Evolutionary conservation across 2,888 invertebrate genomes (phyloP).

Genomic region (Drosophila multiciliata): DNA sequence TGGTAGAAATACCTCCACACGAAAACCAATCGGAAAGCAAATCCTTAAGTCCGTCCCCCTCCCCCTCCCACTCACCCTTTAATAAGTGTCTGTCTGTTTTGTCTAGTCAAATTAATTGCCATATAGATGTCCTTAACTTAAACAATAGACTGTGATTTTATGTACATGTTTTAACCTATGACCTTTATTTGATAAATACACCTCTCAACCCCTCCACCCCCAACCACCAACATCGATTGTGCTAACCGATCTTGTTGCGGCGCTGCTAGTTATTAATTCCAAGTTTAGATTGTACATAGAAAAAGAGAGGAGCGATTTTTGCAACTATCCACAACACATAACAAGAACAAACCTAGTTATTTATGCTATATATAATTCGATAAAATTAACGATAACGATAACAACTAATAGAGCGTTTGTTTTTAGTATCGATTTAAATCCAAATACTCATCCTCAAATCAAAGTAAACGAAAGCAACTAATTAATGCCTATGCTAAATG

Average conservation of each 20-base stretch:
- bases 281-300: constrained; percentile 55
- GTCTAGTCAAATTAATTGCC: constrained; percentile 73
- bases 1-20: constrained; percentile 48
- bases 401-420: constrained; percentile 55
- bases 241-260: constrained; percentile 17
- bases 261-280: constrained; percentile 35
- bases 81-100: constrained; percentile 33
- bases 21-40: constrained; percentile 18
- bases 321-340: constrained; percentile 31
- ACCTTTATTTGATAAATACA: not conserved
- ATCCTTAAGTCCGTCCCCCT: not conserved
- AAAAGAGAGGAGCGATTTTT: constrained; percentile 33
- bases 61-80: not conserved
- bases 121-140: constrained; percentile 47
- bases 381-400: constrained; percentile 26
- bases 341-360: constrained; percentile 38
- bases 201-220: not conserved
- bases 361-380: constrained; percentile 45
- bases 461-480: constrained; percentile 75
- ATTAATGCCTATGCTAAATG: constrained; percentile 78
- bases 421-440: constrained; percentile 48
- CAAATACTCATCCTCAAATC: constrained; percentile 59
- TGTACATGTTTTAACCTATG: constrained; percentile 39
- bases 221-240: not conserved
- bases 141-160: constrained; percentile 69